Conservation (phyloP, 2,888 invertebrate genomes). For the Tipula vernalis region DNA sequence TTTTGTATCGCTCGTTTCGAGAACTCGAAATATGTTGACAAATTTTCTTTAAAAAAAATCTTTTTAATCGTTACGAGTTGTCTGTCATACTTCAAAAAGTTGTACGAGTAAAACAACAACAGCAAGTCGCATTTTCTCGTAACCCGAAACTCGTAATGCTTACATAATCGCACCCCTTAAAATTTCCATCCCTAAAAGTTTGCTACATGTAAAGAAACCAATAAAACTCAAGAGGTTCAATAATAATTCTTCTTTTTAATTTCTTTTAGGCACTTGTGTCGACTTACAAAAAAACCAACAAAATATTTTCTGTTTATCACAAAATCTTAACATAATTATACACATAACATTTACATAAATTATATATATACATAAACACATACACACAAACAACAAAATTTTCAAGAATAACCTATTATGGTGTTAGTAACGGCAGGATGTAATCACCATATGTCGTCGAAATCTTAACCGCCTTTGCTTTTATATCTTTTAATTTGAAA, state of each 20-base stretch:
- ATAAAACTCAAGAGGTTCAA: background rate
- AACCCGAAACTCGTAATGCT: too few relatives aligned
- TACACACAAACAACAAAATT: background rate
- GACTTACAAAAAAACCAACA: background rate
- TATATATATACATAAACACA: background rate
- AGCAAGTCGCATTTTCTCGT: too few relatives aligned
- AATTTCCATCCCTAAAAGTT: background rate
- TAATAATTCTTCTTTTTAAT: background rate
- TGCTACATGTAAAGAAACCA: background rate
- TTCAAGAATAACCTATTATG: background rate
- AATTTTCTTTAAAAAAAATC: too few relatives aligned
- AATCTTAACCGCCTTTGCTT: slow-evolving; percentile 14
- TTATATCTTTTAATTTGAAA: slow-evolving; percentile 12
- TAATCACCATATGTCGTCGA: slow-evolving; percentile 13
- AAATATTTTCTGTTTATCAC: background rate
- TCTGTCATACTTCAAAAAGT: too few relatives aligned
- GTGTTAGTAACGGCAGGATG: slow-evolving; percentile 11
- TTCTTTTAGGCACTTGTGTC: background rate
- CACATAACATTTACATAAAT: background rate
- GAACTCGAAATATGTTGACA: too few relatives aligned
- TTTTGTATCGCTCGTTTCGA: too few relatives aligned
- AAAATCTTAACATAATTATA: background rate
- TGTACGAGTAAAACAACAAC: too few relatives aligned
- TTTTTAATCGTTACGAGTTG: too few relatives aligned
- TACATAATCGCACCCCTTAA: background rate